A percentile compares a stretch with the other conserved stretches of the same genome.
Evolutionary conservation across 2,888 invertebrate genomes (phyloP).

Genomic region (Meta bourneti): DNA sequence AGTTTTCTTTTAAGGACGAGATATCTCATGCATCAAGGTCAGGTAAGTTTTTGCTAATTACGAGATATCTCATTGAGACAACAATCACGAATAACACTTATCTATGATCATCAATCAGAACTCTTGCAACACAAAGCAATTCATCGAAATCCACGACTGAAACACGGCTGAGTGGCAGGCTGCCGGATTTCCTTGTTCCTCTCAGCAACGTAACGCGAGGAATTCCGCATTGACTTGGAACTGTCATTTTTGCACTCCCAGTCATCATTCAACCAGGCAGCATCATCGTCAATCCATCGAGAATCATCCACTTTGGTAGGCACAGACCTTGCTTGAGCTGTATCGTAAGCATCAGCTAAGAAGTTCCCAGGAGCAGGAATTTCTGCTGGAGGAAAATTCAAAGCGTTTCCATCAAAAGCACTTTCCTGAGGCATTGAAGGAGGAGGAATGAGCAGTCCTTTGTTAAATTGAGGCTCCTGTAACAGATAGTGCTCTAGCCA

Average conservation of each 20-base stretch:
- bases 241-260: background rate
- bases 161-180: constrained; percentile 34
- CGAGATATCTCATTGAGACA: too few relatives aligned
- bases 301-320: constrained; percentile 9
- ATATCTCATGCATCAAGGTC: too few relatives aligned
- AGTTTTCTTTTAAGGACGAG: too few relatives aligned
- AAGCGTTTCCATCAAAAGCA: background rate
- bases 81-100: too few relatives aligned
- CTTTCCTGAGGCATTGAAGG: constrained; percentile 13
- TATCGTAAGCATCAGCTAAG: background rate
- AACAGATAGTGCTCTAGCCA: constrained; percentile 23
- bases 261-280: background rate
- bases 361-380: background rate
- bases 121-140: too few relatives aligned
- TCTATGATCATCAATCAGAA: too few relatives aligned
- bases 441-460: constrained; percentile 34
- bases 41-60: too few relatives aligned
- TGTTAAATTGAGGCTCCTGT: background rate
- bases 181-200: constrained; percentile 8
- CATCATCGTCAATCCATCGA: background rate
- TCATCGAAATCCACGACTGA: background rate
- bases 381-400: background rate
- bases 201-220: constrained; percentile 7
- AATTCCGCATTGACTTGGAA: constrained; percentile 32
- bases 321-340: background rate